Conservation (phyloP, 2,113 vertebrate genomes). For the Muntiacus reevesi region DNA sequence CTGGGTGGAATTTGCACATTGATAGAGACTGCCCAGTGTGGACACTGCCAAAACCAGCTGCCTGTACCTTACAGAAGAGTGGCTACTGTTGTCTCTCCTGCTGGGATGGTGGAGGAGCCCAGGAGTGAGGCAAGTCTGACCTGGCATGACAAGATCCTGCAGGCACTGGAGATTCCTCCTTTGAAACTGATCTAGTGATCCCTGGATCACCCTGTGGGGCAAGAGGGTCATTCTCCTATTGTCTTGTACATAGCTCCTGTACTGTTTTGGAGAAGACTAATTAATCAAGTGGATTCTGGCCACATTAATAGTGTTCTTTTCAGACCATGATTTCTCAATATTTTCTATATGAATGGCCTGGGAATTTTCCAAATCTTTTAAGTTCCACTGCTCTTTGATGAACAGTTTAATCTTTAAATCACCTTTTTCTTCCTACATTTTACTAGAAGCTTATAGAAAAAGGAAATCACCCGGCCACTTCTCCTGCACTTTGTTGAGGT, state of each 20-base stretch:
- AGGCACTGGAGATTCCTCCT: not conserved
- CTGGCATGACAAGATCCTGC: not conserved
- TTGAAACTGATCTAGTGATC: not conserved
- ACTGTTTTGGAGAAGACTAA: not conserved
- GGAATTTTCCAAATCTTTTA: not conserved
- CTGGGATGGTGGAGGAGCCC: not conserved
- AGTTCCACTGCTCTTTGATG: not conserved
- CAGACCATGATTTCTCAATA: not conserved
- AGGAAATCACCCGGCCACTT: not conserved
- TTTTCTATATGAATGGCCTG: not conserved
- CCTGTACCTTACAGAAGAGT: not conserved
- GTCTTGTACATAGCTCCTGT: not conserved
- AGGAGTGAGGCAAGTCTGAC: not conserved
- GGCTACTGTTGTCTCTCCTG: not conserved
- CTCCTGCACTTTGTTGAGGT: not conserved
- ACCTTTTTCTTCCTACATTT: not conserved
- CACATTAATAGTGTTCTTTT: not conserved
- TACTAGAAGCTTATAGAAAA: not conserved
- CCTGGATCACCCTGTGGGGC: not conserved
- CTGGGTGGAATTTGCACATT: not conserved
- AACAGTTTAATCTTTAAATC: not conserved
- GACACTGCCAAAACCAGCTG: not conserved
- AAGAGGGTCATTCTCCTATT: not conserved
- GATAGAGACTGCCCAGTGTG: not conserved
- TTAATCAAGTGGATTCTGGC: not conserved